Base-by-base conservation (phyloP, 2,888 invertebrate species). In the Hydrotaea diabolus region DNA sequence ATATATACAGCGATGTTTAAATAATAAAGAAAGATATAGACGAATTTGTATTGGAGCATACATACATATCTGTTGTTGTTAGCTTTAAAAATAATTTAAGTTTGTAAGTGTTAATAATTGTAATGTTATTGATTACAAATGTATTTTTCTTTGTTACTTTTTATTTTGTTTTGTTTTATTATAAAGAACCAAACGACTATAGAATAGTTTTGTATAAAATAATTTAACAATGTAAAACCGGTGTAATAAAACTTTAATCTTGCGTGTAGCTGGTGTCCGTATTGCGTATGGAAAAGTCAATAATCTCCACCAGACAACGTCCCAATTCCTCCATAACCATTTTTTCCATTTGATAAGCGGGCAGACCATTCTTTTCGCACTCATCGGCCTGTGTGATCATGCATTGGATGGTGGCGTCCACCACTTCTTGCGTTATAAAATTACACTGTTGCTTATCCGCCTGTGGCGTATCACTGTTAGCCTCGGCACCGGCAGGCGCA, bases 401-500 rank as follows among this genome's bases (percentile, higher is more conserved):
- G 92, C 99, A 99, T 90, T 98, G 96, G 89, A 98, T 97, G 13
- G 98, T 98, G 73, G 99, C 99, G 92, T 98, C 98, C 17, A 99
- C 96, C 55, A 99, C 98, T 91, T 98, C 98, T 73, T 96, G 95
- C 0, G 98, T 98, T 92, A 99, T 96, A 92, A 97, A 98, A 89
- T 96, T 97, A 93, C 97, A 97, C 13, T 98, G 96, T 77, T 91
- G 91, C 23, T 71, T 69, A 4, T 69, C 71, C 8, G 88, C 93
- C 15, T 74, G n/a, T 62, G 72, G 49, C 46, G 19, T 26, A 64
- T 46, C 46, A 53, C 62, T 73, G 76, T 75, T 36, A 39, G 72
- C 15, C 9, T 74, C 83, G 9, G 53, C 39, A 36, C 75, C 73
- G 36, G 77, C 39, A 31, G 31, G 31, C 31, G 7, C 31, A 31